These are phyloP conservation scores for Idaea aversata DNA, from an alignment of 2,888 invertebrate species.

Conservation along the genomic window DNA sequence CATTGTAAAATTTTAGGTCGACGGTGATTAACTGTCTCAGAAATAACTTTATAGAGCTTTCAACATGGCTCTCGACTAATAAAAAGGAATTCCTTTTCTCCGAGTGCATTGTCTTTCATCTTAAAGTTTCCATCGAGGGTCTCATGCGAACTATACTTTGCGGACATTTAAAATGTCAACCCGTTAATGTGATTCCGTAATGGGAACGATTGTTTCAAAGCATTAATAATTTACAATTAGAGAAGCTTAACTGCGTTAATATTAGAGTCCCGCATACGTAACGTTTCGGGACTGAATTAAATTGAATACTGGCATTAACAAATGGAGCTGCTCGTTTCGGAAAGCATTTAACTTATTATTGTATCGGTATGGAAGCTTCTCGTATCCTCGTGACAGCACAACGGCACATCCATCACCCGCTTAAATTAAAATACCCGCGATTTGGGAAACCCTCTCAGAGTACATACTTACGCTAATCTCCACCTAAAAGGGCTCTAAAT, in stretches of 20 bases:
- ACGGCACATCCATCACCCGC: slow-evolving; percentile 75
- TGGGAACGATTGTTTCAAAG: slow-evolving; percentile 34
- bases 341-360: slow-evolving; percentile 77
- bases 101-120: slow-evolving; percentile 17
- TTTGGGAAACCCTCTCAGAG: slow-evolving; percentile 61
- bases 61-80: slow-evolving; percentile 26
- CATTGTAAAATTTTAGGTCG: slow-evolving; percentile 50
- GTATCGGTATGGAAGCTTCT: slow-evolving; percentile 64
- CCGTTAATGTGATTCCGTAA: neutral
- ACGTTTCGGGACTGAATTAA: slow-evolving; percentile 74
- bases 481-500: slow-evolving; percentile 56
- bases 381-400: slow-evolving; percentile 67
- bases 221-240: slow-evolving; percentile 50
- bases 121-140: slow-evolving; percentile 3
- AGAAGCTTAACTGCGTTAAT: slow-evolving; percentile 59
- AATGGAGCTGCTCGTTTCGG: slow-evolving; percentile 73
- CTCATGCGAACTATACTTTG: neutral
- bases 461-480: slow-evolving; percentile 59
- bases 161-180: neutral
- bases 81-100: slow-evolving; percentile 23
- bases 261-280: slow-evolving; percentile 65
- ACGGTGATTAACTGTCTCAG: slow-evolving; percentile 40
- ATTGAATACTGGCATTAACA: slow-evolving; percentile 79
- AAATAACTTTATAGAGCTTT: slow-evolving; percentile 48
- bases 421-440: slow-evolving; percentile 77